Conservation (phyloP, 1,140 invertebrate genomes). For the Matsumurasca onukii region DNA sequence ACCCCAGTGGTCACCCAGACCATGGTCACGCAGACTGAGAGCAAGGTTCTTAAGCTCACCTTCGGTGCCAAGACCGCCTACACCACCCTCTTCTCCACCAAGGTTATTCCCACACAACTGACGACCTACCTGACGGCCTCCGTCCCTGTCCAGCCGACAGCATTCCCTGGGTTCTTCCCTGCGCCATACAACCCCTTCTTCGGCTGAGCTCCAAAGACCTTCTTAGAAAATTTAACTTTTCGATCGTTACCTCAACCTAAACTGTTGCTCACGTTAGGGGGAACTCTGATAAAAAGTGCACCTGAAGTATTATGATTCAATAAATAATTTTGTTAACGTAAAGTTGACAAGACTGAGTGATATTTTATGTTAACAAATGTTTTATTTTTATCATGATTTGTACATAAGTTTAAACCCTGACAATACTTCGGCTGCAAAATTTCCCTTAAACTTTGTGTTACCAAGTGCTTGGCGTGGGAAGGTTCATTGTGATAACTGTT, state of each 20-base stretch:
- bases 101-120: conserved; percentile 76
- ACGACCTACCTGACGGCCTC: conserved; percentile 81
- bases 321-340: neutral
- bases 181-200: conserved; percentile 66
- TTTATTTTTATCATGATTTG: too few species aligned
- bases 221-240: neutral
- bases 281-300: neutral
- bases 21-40: conserved; percentile 75
- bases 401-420: too few species aligned
- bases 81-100: conserved; percentile 83
- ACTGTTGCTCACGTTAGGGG: neutral
- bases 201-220: conserved; percentile 54
- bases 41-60: conserved; percentile 79
- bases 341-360: neutral
- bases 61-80: conserved; percentile 87
- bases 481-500: too few species aligned
- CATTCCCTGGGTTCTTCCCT: conserved; percentile 71
- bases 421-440: too few species aligned
- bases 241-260: neutral
- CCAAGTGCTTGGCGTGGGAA: too few species aligned
- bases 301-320: neutral
- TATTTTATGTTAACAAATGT: neutral
- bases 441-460: too few species aligned
- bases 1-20: conserved; percentile 78
- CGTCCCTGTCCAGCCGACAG: conserved; percentile 67